These are phyloP conservation scores for Chorisops tibialis DNA, from an alignment of 2,888 invertebrate genomes.

Conservation along the genomic window DNA sequence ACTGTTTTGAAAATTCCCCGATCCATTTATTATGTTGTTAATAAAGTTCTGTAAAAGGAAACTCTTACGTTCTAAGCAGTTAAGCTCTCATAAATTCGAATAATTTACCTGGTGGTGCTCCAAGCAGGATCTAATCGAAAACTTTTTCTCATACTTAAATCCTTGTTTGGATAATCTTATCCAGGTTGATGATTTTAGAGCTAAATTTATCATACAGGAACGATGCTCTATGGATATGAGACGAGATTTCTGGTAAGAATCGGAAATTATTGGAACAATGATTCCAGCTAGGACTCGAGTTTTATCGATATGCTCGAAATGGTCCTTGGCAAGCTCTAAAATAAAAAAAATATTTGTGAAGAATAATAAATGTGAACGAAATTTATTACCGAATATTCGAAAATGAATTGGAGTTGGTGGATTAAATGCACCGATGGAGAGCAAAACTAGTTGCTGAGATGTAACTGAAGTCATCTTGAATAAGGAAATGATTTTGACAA, in stretches of 20 bases:
- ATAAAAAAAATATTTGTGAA: constrained; percentile 16
- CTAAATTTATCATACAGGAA: constrained; percentile 76
- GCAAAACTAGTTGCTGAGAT: constrained; percentile 61
- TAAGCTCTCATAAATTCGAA: background rate
- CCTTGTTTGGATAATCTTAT: constrained; percentile 84
- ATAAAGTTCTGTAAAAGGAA: constrained; percentile 54
- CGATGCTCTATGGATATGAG: constrained; percentile 72
- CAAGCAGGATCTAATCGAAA: constrained; percentile 71
- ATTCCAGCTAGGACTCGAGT: constrained; percentile 85
- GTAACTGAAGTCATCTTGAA: background rate
- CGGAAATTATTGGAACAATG: constrained; percentile 93
- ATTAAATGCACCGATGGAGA: constrained; percentile 92
- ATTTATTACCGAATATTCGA: constrained; percentile 85
- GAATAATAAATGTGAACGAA: background rate
- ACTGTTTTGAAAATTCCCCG: constrained; percentile 48
- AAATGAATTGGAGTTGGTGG: constrained; percentile 97
- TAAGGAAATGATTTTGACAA: background rate
- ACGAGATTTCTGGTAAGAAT: constrained; percentile 72
- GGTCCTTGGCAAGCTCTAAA: constrained; percentile 85
- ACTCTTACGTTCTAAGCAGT: too few relatives aligned
- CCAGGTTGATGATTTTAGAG: constrained; percentile 79
- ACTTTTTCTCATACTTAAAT: constrained; percentile 76
- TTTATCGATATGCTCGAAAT: constrained; percentile 70
- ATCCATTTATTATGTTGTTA: constrained; percentile 56
- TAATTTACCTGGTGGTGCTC: constrained; percentile 70